phyloP scores from a whole-genome alignment of 2,797 vertebrate species.

The Loris lydekkerianus region DNA sequence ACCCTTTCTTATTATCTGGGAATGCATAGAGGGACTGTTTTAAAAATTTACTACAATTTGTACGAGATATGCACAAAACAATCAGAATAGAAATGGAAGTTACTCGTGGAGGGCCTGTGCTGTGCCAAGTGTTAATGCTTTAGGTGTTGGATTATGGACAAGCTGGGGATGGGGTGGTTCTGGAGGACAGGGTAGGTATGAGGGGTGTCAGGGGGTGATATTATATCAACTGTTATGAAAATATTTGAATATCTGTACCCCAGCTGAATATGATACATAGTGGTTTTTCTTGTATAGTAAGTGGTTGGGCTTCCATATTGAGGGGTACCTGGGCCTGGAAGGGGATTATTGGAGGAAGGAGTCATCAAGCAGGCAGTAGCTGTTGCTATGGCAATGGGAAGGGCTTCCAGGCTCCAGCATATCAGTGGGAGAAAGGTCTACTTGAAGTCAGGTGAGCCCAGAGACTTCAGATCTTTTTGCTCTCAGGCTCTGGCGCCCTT shows the following conservation, averaged over 20 bases:
- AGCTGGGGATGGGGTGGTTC: not conserved
- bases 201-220: not conserved
- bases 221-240: constrained; percentile 39
- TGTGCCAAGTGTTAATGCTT: not conserved
- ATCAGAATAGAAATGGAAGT: not conserved
- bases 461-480: not conserved
- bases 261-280: not conserved
- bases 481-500: constrained; percentile 92
- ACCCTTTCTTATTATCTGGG: constrained; percentile 20
- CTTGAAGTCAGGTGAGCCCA: not conserved
- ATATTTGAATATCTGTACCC: constrained; percentile 46
- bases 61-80: constrained; percentile 3
- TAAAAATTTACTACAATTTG: not conserved
- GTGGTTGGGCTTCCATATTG: not conserved
- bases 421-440: not conserved
- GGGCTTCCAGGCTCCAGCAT: constrained; percentile 6
- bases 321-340: not conserved
- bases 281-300: constrained; percentile 30
- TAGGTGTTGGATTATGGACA: not conserved
- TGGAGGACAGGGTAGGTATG: not conserved
- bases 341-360: constrained; percentile 41
- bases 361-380: constrained; percentile 60
- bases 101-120: not conserved
- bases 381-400: constrained; percentile 70
- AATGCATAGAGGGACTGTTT: not conserved